phyloP scores from a whole-genome alignment of 2,888 invertebrate genomes.

The Conops quadrifasciatus region DNA sequence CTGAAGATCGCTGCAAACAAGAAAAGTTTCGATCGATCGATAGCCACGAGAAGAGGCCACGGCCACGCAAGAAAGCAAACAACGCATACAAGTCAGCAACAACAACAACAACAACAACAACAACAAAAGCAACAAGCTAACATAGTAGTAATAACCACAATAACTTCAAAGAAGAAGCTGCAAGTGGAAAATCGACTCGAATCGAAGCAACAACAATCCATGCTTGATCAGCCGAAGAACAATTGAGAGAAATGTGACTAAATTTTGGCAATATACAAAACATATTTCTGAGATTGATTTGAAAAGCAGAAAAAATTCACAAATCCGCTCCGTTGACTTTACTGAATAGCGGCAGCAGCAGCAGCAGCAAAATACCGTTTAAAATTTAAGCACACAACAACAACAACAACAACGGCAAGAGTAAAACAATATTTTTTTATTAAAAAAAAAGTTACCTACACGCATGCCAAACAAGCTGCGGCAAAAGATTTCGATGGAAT shows the following conservation, averaged over 20 bases:
- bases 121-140: too few relatives aligned
- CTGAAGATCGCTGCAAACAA: slow-evolving; percentile 48
- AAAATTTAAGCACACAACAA: background rate
- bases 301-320: slow-evolving; percentile 24
- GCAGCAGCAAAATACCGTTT: slow-evolving; percentile 16
- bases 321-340: background rate
- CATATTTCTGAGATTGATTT: slow-evolving; percentile 16
- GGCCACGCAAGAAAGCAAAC: slow-evolving; percentile 29
- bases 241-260: too few relatives aligned
- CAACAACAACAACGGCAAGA: background rate
- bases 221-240: too few relatives aligned
- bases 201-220: background rate
- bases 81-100: slow-evolving; percentile 21
- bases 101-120: background rate
- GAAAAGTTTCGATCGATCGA: slow-evolving; percentile 31
- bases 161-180: too few relatives aligned
- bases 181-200: too few relatives aligned
- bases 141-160: too few relatives aligned
- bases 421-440: too few relatives aligned
- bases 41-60: background rate
- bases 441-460: slow-evolving; percentile 8
- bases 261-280: slow-evolving; percentile 35
- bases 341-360: background rate
- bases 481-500: slow-evolving; percentile 47
- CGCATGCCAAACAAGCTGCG: slow-evolving; percentile 19